A percentile compares a stretch with the other conserved stretches of the same genome.
Conservation (phyloP, 1,140 invertebrate genomes). For the Drosophila equinoxialis region DNA sequence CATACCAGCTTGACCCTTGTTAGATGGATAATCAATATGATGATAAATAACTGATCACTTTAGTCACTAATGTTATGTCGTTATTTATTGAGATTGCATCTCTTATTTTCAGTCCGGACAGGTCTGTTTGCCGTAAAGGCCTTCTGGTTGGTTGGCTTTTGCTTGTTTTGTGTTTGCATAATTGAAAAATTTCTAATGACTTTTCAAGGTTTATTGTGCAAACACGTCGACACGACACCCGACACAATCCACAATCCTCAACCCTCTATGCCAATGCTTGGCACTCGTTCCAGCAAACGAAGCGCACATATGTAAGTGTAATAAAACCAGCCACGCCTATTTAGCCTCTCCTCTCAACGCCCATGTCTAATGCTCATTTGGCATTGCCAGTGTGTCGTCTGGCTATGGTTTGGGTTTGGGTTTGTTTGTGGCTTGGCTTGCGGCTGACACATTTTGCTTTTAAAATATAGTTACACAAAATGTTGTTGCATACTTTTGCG, state of each 20-base stretch:
- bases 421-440: slow-evolving; percentile 34
- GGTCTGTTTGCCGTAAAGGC: not conserved
- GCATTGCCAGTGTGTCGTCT: slow-evolving; percentile 21
- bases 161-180: slow-evolving; percentile 58
- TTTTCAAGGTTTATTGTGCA: slow-evolving; percentile 73
- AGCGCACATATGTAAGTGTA: slow-evolving; percentile 31
- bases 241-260: not conserved
- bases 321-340: slow-evolving; percentile 29
- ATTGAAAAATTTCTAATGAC: slow-evolving; percentile 75
- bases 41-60: not conserved
- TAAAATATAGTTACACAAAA: slow-evolving; percentile 65
- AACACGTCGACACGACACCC: slow-evolving; percentile 47
- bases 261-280: not conserved
- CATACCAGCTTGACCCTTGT: no score
- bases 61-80: slow-evolving; percentile 1
- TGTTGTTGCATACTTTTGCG: slow-evolving; percentile 61
- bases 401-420: slow-evolving; percentile 29
- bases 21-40: no score
- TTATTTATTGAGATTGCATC: slow-evolving; percentile 18
- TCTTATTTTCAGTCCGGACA: not conserved
- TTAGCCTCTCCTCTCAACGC: slow-evolving; percentile 23
- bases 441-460: slow-evolving; percentile 57
- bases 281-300: not conserved
- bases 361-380: slow-evolving; percentile 54
- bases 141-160: slow-evolving; percentile 20